Percentiles rank a stretch among this genome's conserved stretches.
These are phyloP conservation scores for Anguilla japonica DNA, from an alignment of 2,113 vertebrate genomes.

Conservation along the genomic window DNA sequence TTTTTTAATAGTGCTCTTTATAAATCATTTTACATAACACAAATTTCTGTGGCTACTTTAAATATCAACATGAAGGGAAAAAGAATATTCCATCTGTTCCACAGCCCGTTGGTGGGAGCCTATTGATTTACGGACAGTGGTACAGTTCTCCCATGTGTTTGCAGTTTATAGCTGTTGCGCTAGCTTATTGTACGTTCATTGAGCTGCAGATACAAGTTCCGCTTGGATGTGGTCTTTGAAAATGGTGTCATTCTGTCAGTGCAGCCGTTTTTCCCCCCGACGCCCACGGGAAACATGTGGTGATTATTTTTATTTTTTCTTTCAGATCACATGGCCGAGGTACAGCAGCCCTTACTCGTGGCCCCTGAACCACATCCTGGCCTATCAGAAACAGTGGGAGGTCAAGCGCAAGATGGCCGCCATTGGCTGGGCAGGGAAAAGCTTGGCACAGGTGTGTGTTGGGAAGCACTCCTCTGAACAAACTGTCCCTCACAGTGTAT, in stretches of 20 bases:
- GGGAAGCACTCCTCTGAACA: neutral
- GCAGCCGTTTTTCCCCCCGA: neutral
- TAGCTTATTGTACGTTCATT: neutral
- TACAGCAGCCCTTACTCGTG: conserved; percentile 76
- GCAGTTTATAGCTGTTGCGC: neutral
- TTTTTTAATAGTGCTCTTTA: neutral
- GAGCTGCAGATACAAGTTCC: neutral
- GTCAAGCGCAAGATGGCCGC: conserved; percentile 93
- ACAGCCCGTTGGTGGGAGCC: neutral
- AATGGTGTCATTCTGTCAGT: neutral
- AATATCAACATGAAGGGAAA: neutral
- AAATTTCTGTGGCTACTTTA: neutral
- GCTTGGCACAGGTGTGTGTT: conserved; percentile 80
- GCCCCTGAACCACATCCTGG: conserved; percentile 74
- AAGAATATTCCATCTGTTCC: neutral
- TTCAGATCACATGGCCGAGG: conserved; percentile 68
- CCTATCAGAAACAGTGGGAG: conserved; percentile 96
- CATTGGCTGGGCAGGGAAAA: conserved; percentile 92
- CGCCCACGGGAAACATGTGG: neutral
- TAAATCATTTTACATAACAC: neutral
- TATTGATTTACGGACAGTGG: neutral
- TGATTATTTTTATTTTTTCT: neutral
- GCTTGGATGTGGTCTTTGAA: neutral
- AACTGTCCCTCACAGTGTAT: neutral
- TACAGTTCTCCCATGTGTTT: neutral